Conservation (phyloP, 2,113 vertebrate genomes). For the Antechinus stuartii region DNA sequence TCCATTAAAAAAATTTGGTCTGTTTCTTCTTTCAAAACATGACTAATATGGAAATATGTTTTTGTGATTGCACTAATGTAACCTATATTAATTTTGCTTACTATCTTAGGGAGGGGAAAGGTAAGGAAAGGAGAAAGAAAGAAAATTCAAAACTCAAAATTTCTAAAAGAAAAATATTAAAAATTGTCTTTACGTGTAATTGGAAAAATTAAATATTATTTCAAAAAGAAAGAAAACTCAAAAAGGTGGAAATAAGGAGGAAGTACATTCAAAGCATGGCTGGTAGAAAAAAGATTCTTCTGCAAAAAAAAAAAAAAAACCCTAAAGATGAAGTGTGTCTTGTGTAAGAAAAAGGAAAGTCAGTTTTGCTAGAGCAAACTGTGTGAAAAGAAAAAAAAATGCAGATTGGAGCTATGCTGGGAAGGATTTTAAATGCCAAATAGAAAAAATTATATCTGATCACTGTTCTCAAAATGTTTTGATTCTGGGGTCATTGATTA, state of each 20-base stretch:
- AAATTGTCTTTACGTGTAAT: background rate
- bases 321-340: background rate
- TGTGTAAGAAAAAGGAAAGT: background rate
- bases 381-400: background rate
- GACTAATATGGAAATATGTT: background rate
- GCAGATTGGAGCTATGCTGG: background rate
- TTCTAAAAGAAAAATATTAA: background rate
- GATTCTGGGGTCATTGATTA: background rate
- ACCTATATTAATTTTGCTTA: background rate
- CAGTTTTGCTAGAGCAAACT: background rate
- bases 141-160: background rate
- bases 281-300: background rate
- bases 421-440: background rate
- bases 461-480: background rate
- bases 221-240: background rate
- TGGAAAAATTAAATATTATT: background rate
- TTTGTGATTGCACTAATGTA: background rate
- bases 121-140: too few relatives aligned
- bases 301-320: background rate
- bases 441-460: background rate
- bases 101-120: background rate
- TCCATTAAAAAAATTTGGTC: background rate
- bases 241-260: background rate
- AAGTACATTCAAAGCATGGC: background rate
- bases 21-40: background rate